Evolutionary conservation across 2,797 vertebrate genomes (phyloP).

Genomic region (Phrynocephalus vlangalii): DNA sequence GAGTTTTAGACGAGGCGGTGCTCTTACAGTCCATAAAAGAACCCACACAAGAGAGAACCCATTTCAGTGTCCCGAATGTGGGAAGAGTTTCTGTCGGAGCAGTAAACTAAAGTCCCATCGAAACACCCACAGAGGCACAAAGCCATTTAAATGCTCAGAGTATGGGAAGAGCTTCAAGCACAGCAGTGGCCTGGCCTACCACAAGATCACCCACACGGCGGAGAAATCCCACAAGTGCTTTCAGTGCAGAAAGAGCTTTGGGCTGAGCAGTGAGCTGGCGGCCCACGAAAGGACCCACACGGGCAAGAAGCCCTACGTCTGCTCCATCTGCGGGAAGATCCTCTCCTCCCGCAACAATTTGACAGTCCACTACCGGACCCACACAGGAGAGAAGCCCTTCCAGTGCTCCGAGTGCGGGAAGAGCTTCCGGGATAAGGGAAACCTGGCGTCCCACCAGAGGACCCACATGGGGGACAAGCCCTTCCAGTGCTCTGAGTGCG

Average conservation of each 20-base stretch:
- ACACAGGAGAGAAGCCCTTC: not conserved
- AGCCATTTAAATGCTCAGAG: not conserved
- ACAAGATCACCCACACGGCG: not conserved
- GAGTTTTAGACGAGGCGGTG: not conserved
- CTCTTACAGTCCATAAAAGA: not conserved
- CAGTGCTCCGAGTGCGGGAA: constrained; percentile 20
- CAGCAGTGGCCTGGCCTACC: not conserved
- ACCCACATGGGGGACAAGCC: not conserved
- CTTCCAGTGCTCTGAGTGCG: not conserved
- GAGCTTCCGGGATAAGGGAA: constrained; percentile 18
- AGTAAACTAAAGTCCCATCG: not conserved
- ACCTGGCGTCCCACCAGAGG: not conserved
- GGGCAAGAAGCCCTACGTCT: not conserved
- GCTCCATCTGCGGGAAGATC: not conserved
- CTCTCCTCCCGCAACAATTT: not conserved
- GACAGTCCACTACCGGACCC: not conserved
- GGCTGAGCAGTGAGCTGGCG: no score
- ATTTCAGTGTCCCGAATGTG: not conserved
- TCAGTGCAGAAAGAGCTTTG: not conserved
- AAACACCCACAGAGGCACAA: not conserved
- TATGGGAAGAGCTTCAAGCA: not conserved
- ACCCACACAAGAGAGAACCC: not conserved
- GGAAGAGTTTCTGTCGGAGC: not conserved
- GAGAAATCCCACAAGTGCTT: not conserved
- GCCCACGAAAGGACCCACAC: not conserved